Evolutionary conservation across 2,888 invertebrate species (phyloP).

Genomic region (Hofmannophila pseudospretella): DNA sequence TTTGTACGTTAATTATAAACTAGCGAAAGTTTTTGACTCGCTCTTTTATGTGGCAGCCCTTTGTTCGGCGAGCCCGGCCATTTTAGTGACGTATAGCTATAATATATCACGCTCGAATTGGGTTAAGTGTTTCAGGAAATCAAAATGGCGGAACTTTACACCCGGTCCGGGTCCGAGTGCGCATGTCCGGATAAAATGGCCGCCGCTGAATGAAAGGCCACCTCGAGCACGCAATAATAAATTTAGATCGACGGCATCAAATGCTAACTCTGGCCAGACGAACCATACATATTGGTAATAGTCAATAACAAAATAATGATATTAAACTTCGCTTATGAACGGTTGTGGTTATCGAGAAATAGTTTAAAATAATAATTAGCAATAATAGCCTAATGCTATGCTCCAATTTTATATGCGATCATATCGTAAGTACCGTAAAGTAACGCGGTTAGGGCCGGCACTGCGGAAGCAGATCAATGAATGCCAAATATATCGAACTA

Average conservation of each 20-base stretch:
- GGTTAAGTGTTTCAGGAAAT: slow-evolving; percentile 68
- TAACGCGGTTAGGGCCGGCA: slow-evolving; percentile 30
- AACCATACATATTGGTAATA: slow-evolving; percentile 68
- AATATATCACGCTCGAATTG: slow-evolving; percentile 35
- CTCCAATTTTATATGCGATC: slow-evolving; percentile 68
- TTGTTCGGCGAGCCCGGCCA: slow-evolving; percentile 47
- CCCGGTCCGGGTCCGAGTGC: slow-evolving; percentile 27
- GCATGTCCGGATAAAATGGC: slow-evolving; percentile 62
- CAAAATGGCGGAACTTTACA: slow-evolving; percentile 58
- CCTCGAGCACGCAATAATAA: slow-evolving; percentile 57
- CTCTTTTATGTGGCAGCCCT: slow-evolving; percentile 41
- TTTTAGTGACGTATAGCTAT: slow-evolving; percentile 23
- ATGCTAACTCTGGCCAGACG: slow-evolving; percentile 48
- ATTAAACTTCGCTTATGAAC: slow-evolving; percentile 77
- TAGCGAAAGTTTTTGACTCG: slow-evolving; percentile 52
- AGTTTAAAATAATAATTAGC: slow-evolving; percentile 73
- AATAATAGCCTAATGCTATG: slow-evolving; percentile 73
- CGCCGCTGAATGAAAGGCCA: slow-evolving; percentile 39
- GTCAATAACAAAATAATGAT: slow-evolving; percentile 73
- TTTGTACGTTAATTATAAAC: slow-evolving; percentile 54
- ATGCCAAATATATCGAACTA: slow-evolving; percentile 41
- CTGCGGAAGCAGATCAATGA: slow-evolving; percentile 29
- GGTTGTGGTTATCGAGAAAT: slow-evolving; percentile 77
- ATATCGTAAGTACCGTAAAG: slow-evolving; percentile 58
- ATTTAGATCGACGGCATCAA: slow-evolving; percentile 51